These are phyloP conservation scores for Xenopus borealis DNA, from an alignment of 2,113 vertebrate genomes.

Conservation along the genomic window DNA sequence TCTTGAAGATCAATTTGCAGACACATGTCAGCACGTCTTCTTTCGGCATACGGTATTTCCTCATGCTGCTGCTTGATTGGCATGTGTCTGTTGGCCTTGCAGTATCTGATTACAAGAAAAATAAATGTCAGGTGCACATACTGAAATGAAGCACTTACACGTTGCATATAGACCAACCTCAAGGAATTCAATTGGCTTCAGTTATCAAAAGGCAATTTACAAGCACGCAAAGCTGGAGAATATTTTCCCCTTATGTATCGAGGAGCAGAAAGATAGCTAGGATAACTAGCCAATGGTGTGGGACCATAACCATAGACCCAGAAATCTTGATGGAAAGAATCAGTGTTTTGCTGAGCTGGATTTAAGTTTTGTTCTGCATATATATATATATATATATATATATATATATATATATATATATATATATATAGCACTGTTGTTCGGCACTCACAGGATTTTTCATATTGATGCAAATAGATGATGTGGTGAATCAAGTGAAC, in stretches of 20 bases:
- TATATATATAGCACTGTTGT: no score
- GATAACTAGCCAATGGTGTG: not conserved
- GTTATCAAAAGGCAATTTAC: not conserved
- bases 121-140: slow-evolving; percentile 51
- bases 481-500: no score
- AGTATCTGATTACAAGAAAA: slow-evolving; percentile 55
- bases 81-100: slow-evolving; percentile 40
- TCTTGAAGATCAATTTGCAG: slow-evolving; percentile 48
- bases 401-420: no score
- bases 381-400: no score
- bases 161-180: slow-evolving; percentile 36
- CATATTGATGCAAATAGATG: no score
- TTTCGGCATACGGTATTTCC: slow-evolving; percentile 42
- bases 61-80: slow-evolving; percentile 27
- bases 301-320: not conserved
- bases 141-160: slow-evolving; percentile 19
- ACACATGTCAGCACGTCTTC: slow-evolving; percentile 19
- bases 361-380: no score
- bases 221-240: slow-evolving; percentile 29
- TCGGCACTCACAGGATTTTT: no score
- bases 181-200: slow-evolving; percentile 32
- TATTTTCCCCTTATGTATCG: not conserved
- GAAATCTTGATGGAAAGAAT: not conserved
- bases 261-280: not conserved
- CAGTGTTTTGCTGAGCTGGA: not conserved